Conservation (phyloP, 2,113 vertebrate genomes). For the Chaetura pelagica region DNA sequence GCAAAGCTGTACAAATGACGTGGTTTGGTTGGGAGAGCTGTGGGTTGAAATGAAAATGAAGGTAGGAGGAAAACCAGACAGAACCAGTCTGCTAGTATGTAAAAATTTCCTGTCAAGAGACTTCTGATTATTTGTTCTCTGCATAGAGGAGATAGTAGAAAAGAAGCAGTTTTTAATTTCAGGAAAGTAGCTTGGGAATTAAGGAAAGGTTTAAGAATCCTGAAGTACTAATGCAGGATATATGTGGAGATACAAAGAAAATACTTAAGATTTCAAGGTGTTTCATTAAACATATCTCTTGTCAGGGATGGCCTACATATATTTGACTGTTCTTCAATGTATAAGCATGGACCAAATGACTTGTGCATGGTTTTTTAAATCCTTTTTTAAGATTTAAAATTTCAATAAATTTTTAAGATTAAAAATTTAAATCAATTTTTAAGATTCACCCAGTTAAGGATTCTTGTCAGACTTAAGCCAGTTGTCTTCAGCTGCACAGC, state of each 20-base stretch:
- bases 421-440: background rate
- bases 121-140: background rate
- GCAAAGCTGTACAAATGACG: background rate
- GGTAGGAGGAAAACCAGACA: background rate
- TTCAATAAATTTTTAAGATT: too few relatives aligned
- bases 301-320: background rate
- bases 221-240: background rate
- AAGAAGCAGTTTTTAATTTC: background rate
- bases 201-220: background rate
- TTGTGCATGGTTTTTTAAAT: background rate
- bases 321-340: background rate
- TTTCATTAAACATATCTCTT: background rate
- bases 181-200: background rate
- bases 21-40: background rate
- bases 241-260: background rate
- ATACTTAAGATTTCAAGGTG: background rate
- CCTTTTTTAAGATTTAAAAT: background rate
- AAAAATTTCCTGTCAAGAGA: background rate
- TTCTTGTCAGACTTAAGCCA: background rate
- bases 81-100: background rate
- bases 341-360: background rate
- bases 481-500: fast-evolving
- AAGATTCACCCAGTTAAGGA: background rate
- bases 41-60: background rate
- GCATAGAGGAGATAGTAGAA: background rate